Conservation (phyloP, 2,797 vertebrate species). For the Sebastes variabilis region DNA sequence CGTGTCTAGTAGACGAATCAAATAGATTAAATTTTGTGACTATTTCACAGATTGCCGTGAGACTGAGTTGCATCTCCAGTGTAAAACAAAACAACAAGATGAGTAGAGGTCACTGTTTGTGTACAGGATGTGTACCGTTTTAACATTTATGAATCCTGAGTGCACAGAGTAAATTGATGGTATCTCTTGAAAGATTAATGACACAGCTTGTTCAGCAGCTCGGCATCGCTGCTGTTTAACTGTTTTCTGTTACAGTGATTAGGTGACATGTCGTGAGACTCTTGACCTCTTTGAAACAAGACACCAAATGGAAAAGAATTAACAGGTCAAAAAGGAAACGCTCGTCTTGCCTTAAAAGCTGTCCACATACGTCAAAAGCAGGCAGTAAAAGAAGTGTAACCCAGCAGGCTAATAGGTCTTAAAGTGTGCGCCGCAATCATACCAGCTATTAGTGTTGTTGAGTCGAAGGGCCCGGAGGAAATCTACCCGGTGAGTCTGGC, state of each 20-base stretch:
- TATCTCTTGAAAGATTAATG: conserved; percentile 64
- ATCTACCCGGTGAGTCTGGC: conserved; percentile 17
- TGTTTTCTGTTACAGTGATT: conserved; percentile 35
- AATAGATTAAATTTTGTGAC: accelerated
- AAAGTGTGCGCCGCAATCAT: conserved; percentile 43
- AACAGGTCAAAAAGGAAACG: neutral
- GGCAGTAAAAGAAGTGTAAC: conserved; percentile 10
- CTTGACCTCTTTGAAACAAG: conserved; percentile 37
- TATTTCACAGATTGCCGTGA: too few species aligned
- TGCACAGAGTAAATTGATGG: conserved; percentile 16
- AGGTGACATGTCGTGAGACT: neutral
- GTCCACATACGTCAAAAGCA: conserved; percentile 7
- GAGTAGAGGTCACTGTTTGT: conserved; percentile 40
- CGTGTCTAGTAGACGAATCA: accelerated
- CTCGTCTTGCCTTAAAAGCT: neutral
- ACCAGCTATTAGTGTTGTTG: conserved; percentile 41
- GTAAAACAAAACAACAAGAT: conserved; percentile 16
- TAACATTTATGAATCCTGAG: conserved; percentile 44
- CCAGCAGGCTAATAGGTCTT: conserved; percentile 41
- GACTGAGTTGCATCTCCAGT: neutral
- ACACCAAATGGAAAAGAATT: neutral
- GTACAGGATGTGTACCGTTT: conserved; percentile 14
- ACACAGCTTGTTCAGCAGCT: conserved; percentile 32
- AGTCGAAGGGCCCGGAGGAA: conserved; percentile 37
- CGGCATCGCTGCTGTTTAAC: conserved; percentile 23